phyloP scores from a whole-genome alignment of 2,888 invertebrate species.

The Rotaria socialis region DNA sequence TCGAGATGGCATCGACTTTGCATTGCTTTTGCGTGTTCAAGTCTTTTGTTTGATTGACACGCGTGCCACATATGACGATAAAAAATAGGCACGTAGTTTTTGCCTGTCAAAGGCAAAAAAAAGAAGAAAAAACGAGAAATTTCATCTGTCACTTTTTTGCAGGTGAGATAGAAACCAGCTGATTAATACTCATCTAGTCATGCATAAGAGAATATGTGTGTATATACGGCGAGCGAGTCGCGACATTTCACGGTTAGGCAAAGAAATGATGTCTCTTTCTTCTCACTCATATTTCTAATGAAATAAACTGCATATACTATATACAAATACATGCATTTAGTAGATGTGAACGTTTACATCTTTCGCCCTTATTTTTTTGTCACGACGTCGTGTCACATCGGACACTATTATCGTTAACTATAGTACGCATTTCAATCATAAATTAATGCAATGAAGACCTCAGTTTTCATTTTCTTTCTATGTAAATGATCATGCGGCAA shows the following conservation, averaged over 20 bases:
- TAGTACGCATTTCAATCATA: not conserved
- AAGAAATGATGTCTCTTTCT: not conserved
- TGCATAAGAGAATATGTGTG: not conserved
- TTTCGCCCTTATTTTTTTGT: not conserved
- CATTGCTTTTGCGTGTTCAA: conserved; percentile 13
- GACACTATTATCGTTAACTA: not conserved
- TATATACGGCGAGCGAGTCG: not conserved
- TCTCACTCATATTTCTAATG: not conserved
- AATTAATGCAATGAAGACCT: not conserved
- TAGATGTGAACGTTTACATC: not conserved
- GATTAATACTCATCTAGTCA: not conserved
- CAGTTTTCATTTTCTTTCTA: not conserved
- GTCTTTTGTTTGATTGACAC: conserved; percentile 10
- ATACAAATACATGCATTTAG: not conserved
- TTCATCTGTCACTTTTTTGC: not conserved
- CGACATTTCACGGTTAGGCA: conserved; percentile 14
- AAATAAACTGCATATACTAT: not conserved
- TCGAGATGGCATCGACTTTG: not conserved
- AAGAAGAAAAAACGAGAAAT: not conserved
- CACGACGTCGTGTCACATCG: not conserved
- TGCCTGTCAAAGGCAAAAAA: not conserved
- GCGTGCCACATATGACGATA: not conserved
- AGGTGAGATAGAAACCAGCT: not conserved
- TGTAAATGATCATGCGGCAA: not conserved
- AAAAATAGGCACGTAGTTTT: not conserved